A percentile compares a stretch with the other conserved stretches of the same genome.
Conservation (phyloP, 1,140 invertebrate species). For the Eufriesea mexicana region DNA sequence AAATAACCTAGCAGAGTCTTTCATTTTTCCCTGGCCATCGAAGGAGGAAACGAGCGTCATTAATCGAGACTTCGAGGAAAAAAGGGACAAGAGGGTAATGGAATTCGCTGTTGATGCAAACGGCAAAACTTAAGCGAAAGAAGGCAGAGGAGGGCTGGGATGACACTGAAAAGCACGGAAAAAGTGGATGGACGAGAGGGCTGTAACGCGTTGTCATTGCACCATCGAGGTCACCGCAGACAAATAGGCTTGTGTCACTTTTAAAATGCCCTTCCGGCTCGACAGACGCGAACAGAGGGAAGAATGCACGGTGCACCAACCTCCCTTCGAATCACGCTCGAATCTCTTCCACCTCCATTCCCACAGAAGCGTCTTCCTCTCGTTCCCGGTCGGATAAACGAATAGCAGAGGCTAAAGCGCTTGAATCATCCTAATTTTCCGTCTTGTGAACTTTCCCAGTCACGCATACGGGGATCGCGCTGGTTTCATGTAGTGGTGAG, state of each 20-base stretch:
- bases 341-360: constrained; percentile 11
- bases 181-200: constrained; percentile 28
- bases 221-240: constrained; percentile 37
- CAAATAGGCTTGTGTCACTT: constrained; percentile 60
- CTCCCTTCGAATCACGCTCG: constrained; percentile 4
- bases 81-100: background rate
- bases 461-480: constrained; percentile 26
- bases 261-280: constrained; percentile 54
- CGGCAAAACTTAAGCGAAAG: constrained; percentile 27
- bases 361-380: background rate
- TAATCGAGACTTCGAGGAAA: constrained; percentile 45
- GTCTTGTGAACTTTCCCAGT: constrained; percentile 13
- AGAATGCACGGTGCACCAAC: background rate
- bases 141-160: background rate
- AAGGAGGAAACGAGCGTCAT: constrained; percentile 60
- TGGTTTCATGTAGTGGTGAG: no score
- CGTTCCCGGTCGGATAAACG: constrained; percentile 43
- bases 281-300: constrained; percentile 21
- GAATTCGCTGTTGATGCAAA: constrained; percentile 27
- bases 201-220: constrained; percentile 41
- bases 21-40: constrained; percentile 7
- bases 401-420: constrained; percentile 32
- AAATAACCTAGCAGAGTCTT: constrained; percentile 41
- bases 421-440: constrained; percentile 64
- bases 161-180: constrained; percentile 58